Conservation (phyloP, 2,113 vertebrate genomes). For the Bubo blakistoni region DNA sequence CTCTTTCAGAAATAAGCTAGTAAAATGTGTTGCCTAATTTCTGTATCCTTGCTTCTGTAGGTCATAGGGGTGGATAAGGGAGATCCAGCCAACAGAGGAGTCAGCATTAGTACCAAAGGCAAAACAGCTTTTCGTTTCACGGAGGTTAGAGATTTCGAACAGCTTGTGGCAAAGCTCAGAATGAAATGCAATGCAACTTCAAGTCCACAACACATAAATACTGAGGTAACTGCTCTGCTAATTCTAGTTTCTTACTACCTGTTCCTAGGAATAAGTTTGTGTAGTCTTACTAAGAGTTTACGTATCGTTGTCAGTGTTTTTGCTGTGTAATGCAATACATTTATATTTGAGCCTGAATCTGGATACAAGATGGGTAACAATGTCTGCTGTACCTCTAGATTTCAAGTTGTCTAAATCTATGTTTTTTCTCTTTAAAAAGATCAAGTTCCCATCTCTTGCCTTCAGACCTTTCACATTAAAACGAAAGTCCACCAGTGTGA, state of each 20-base stretch:
- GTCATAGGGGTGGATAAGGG: conserved; percentile 84
- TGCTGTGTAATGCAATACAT: not conserved
- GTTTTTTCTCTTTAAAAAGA: not conserved
- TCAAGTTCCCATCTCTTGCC: not conserved
- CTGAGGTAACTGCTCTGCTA: conserved; percentile 77
- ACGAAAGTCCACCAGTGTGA: not conserved
- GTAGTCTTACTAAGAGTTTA: not conserved
- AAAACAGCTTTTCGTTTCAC: conserved; percentile 91
- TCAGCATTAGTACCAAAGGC: conserved; percentile 87
- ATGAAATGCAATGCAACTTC: conserved; percentile 76
- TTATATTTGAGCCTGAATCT: not conserved
- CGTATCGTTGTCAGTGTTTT: not conserved
- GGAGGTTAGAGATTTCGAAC: conserved; percentile 86
- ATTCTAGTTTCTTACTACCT: not conserved
- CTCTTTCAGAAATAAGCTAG: not conserved
- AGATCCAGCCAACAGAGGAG: conserved; percentile 77
- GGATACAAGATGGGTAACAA: not conserved
- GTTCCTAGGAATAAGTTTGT: not conserved
- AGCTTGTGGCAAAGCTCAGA: conserved; percentile 82
- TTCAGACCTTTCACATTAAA: not conserved
- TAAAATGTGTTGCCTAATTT: not conserved
- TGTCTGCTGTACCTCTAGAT: not conserved
- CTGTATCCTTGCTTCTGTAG: conserved; percentile 53
- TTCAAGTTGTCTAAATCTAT: not conserved
- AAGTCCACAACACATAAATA: conserved; percentile 76